Percentiles rank a stretch among this genome's conserved stretches.
Evolutionary conservation across 2,888 invertebrate genomes (phyloP).

Genomic region (Strigamia maritima): DNA sequence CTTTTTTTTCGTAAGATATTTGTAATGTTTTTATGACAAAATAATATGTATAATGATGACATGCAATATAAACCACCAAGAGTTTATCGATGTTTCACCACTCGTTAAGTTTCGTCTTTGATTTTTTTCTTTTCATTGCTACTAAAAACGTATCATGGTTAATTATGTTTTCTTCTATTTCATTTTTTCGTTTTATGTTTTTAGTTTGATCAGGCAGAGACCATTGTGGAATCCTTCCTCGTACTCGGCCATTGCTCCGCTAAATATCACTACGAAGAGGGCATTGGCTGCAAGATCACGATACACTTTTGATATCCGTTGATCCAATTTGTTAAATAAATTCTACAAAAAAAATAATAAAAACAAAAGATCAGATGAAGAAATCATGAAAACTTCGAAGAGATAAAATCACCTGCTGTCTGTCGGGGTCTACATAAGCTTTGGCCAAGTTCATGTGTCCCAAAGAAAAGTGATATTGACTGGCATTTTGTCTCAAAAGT

Average conservation of each 20-base stretch:
- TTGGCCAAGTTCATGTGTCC: constrained; percentile 21
- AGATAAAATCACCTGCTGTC: neutral
- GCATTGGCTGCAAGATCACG: constrained; percentile 12
- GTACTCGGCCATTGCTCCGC: constrained; percentile 8
- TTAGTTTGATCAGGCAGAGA: constrained; percentile 21
- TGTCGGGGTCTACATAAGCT: neutral
- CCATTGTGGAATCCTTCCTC: constrained; percentile 11
- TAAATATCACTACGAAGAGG: constrained; percentile 31
- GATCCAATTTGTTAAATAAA: constrained; percentile 31
- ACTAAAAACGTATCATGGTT: neutral
- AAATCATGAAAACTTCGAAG: too few species aligned
- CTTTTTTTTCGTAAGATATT: constrained; percentile 19
- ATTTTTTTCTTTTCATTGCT: neutral
- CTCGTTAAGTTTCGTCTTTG: constrained; percentile 15
- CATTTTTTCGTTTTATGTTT: neutral
- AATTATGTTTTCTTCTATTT: neutral
- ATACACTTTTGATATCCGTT: constrained; percentile 17
- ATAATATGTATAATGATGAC: neutral
- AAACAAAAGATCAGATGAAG: too few species aligned
- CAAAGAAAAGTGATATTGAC: constrained; percentile 17
- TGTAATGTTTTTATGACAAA: constrained; percentile 18
- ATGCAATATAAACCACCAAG: constrained; percentile 21
- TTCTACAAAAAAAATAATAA: neutral
- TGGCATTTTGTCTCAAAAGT: neutral
- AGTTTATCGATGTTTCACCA: constrained; percentile 25